Evolutionary conservation across 2,113 vertebrate species (phyloP), one percentile per base, ranked within the genome.

Genomic region (Motacilla tschutschensis): DNA sequence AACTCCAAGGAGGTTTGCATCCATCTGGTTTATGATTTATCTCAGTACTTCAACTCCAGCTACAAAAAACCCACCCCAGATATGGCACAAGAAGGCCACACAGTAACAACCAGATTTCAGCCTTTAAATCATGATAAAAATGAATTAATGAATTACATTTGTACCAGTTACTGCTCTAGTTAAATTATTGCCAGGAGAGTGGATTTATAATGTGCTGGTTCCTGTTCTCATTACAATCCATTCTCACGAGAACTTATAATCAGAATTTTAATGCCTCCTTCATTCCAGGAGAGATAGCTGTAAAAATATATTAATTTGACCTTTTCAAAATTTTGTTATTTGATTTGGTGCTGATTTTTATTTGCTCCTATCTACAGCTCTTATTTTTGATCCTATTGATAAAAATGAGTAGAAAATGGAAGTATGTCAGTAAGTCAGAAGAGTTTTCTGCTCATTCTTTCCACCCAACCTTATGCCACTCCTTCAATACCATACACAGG

Each of bases 181-280:
- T 95, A 91, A 94, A 94, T 95, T 94, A 95, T 91, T 73, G 83
- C 83, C 91, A 89, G 75, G 88, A 95, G 92, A 95, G 88, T 8
- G 83, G 91, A 76, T 94, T 95, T 88, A 76, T 94, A 93, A 93
- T 57, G 59, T 62, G 87, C 83, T 65, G 75, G 88, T 85, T 95
- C 87, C 93, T 92, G 77, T 88, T 95, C 93, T 94, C 91, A 92
- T 95, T 95, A 92, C 78, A 83, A 54, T 38, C 89, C 88, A 53
- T 60, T 95, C 93, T 93, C 94, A 92, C 75, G 66, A 95, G 94
- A 94, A 91, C 80, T 58, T 86, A 78, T 51, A 79, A 92, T 85
- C 92, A 76, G 90, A 89, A 92, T 94, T 94, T 94, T 91, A 94
- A 95, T 88, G 87, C 73, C 72, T 88, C 38, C 2, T 76, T 38